Evolutionary conservation across 2,797 vertebrate genomes (phyloP), one percentile per base, ranked within the genome.

Genomic region (Decapterus maruadsi): DNA sequence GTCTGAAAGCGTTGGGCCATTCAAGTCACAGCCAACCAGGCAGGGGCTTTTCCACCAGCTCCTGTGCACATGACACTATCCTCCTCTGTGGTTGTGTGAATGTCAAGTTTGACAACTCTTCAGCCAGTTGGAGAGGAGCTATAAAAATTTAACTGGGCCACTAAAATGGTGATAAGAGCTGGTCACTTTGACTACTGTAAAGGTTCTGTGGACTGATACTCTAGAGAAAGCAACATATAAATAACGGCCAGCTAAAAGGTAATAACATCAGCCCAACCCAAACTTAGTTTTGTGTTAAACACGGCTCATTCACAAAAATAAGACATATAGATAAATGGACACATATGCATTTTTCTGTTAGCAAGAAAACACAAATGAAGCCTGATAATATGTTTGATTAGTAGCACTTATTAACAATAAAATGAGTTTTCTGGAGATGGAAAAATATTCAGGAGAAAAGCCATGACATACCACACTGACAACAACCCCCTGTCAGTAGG

Each of bases 1-100:
- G 55, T 59, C 81, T 80, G 56, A 88, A 72, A 83, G 69, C 68
- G 68, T 45, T 8, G 13, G 3, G 31, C 65, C 72, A 83, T 84
- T 83, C 65, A 83, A 75, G 75, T 80, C 68, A 73, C 48, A 68
- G 66, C 26, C 55, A 64, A 51, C 55, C 31, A 69, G 38, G 54
- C 66, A 78, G 62, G 72, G 34, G 74, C 9, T 57, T 67, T 67
- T 4, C 59, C 4, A 68, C 7, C 40, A 57, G 34, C 29, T 16
- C 36, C 53, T 53, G 13, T 19, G n/a, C 55, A 55, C 8, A 64
- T 16, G 20, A 58, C 8, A 43, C 20, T 45, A 53, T 40, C 53
- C 42, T 34, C 20, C 31, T 48, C n/a, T 20, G n/a, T 20, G 29
- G 17, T 43, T 56, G 46, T 56, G 46, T 31, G 26, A 42, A 19